phyloP scores from a whole-genome alignment of 2,888 invertebrate genomes.

The Microctonus aethiopoides region DNA sequence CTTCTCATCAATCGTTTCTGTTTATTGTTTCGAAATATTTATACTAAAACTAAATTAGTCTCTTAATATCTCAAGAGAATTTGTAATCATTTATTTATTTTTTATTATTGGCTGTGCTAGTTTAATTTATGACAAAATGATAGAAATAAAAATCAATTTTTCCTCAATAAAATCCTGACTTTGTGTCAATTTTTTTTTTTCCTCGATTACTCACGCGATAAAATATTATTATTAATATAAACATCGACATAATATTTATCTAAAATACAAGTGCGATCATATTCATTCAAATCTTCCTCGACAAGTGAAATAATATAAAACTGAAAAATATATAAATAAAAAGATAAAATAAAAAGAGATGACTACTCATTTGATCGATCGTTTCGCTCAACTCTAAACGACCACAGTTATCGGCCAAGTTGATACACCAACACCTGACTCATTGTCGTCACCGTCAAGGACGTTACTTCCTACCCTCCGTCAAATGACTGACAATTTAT shows the following conservation, averaged over 20 bases:
- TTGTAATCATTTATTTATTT: neutral
- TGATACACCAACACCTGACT: constrained; percentile 15
- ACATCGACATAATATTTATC: too few species aligned
- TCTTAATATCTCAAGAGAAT: neutral
- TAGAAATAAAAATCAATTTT: too few species aligned
- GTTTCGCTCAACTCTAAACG: neutral
- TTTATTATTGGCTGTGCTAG: too few species aligned
- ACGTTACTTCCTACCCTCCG: neutral
- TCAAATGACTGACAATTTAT: neutral
- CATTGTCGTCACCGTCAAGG: neutral
- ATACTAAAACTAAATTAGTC: neutral
- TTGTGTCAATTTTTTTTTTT: neutral
- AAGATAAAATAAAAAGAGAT: neutral
- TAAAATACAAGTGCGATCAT: too few species aligned
- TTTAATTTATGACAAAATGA: too few species aligned
- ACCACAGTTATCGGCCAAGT: constrained; percentile 11
- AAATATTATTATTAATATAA: neutral
- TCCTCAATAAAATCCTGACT: too few species aligned
- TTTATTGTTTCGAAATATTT: neutral
- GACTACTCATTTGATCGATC: constrained; percentile 13
- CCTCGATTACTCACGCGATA: neutral
- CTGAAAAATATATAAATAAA: too few species aligned
- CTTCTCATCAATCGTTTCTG: neutral
- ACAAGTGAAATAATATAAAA: neutral
- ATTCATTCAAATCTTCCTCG: neutral